These are phyloP conservation scores for Echiichthys vipera DNA, from an alignment of 2,797 vertebrate genomes.

Conservation along the genomic window DNA sequence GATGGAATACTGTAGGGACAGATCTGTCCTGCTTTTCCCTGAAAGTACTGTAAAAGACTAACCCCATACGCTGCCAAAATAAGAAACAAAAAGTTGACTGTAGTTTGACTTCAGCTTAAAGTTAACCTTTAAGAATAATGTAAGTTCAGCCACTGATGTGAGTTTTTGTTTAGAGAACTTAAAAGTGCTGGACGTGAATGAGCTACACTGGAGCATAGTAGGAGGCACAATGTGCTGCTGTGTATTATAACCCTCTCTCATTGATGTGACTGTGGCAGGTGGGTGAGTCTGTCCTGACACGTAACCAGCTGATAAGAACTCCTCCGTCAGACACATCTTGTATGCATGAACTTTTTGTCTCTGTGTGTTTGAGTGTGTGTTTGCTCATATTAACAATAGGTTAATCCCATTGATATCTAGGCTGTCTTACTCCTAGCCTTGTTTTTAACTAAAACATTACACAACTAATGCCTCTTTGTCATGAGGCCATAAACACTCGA, in stretches of 20 bases:
- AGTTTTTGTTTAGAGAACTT: neutral
- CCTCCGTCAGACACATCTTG: neutral
- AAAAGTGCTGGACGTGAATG: neutral
- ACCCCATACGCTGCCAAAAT: neutral
- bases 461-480: conserved; percentile 38
- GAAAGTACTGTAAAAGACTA: conserved; percentile 2
- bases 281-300: neutral
- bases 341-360: neutral
- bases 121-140: neutral
- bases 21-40: neutral
- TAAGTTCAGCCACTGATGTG: neutral
- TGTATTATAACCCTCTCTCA: conserved; percentile 2
- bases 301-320: conserved; percentile 23
- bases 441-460: conserved; percentile 57
- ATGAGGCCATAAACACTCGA: neutral
- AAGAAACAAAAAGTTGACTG: neutral
- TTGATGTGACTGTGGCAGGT: conserved; percentile 19
- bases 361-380: neutral
- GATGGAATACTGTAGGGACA: neutral
- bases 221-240: neutral
- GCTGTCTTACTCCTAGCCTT: conserved; percentile 10
- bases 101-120: neutral
- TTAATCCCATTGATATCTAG: conserved; percentile 7
- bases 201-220: neutral
- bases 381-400: neutral